These are phyloP conservation scores for Triops cancriformis DNA, from an alignment of 1,140 invertebrate genomes.

Conservation along the genomic window DNA sequence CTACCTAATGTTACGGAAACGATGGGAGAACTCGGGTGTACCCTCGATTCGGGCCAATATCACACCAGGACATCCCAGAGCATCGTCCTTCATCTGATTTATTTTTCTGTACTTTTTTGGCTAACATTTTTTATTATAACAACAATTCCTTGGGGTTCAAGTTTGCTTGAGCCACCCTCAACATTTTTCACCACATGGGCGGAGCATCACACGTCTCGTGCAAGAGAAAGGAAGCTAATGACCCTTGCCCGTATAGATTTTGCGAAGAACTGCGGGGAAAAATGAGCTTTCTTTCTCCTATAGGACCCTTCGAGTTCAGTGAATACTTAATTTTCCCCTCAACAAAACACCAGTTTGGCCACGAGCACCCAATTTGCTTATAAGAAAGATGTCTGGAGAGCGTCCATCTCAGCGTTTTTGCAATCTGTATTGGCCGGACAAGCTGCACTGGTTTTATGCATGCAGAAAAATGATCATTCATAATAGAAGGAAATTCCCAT, in stretches of 20 bases:
- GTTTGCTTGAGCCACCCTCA: neutral
- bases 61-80: neutral
- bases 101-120: neutral
- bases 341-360: neutral
- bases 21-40: constrained; percentile 8
- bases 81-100: neutral
- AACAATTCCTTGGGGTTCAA: neutral
- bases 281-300: neutral
- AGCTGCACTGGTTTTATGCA: neutral
- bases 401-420: neutral
- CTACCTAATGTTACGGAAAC: constrained; percentile 13
- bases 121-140: neutral
- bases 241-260: neutral
- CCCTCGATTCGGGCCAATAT: constrained; percentile 3
- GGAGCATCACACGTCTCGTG: constrained; percentile 9
- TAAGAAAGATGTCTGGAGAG: neutral
- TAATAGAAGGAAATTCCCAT: neutral
- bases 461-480: neutral
- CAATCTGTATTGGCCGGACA: neutral
- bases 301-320: neutral
- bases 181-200: neutral
- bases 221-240: neutral
- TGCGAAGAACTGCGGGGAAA: neutral
- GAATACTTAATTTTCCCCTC: neutral
- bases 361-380: neutral